Conservation (phyloP, 2,888 invertebrate genomes). For the Helleia helle region DNA sequence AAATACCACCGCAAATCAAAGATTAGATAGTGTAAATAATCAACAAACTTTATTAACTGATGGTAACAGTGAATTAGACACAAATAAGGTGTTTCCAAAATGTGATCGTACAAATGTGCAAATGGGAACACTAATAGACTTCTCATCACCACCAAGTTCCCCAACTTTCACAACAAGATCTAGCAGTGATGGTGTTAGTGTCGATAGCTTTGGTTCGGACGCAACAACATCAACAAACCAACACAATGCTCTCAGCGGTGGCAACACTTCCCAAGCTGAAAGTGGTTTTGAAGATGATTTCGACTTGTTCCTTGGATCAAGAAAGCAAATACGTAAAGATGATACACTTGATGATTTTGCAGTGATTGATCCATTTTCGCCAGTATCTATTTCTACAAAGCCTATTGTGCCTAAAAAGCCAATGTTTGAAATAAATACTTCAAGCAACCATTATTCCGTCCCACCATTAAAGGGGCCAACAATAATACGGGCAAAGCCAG, state of each 20-base stretch:
- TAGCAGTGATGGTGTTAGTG: slow-evolving; percentile 82
- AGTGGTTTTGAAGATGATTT: slow-evolving; percentile 91
- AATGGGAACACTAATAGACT: slow-evolving; percentile 77
- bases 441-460: slow-evolving; percentile 46
- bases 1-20: slow-evolving; percentile 30
- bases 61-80: slow-evolving; percentile 41
- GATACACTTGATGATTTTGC: slow-evolving; percentile 70
- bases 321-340: slow-evolving; percentile 48
- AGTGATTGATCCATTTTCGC: slow-evolving; percentile 72
- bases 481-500: slow-evolving; percentile 81
- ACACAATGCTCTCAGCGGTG: slow-evolving; percentile 69
- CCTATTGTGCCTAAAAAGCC: slow-evolving; percentile 64
- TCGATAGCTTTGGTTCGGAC: slow-evolving; percentile 84
- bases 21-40: slow-evolving; percentile 21
- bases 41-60: slow-evolving; percentile 34
- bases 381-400: slow-evolving; percentile 41
- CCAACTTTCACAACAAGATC: slow-evolving; percentile 83
- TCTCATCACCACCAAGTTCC: slow-evolving; percentile 82
- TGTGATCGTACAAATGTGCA: slow-evolving; percentile 61
- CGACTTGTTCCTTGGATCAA: slow-evolving; percentile 75
- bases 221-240: slow-evolving; percentile 75
- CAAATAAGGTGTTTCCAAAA: slow-evolving; percentile 56
- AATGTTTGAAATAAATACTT: slow-evolving; percentile 74
- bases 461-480: slow-evolving; percentile 77
- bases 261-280: slow-evolving; percentile 81